phyloP scores from a whole-genome alignment of 2,888 invertebrate species.

The Andrena flavipes region DNA sequence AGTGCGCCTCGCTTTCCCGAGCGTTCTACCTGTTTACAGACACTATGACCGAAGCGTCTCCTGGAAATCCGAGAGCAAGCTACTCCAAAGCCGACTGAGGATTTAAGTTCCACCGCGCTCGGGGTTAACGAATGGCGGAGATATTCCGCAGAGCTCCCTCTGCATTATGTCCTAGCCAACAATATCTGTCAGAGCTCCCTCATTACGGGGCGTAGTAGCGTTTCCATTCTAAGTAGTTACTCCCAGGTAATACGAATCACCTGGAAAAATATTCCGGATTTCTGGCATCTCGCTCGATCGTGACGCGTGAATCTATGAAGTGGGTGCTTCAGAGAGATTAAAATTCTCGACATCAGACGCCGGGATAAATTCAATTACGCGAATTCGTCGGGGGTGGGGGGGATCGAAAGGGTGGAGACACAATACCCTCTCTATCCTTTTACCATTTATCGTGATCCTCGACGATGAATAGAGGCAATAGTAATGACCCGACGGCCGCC shows the following conservation, averaged over 20 bases:
- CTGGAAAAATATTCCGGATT: too few species aligned
- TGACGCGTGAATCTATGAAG: not conserved
- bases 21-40: slow-evolving; percentile 41
- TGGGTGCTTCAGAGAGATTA: not conserved
- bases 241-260: too few species aligned
- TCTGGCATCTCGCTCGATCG: not conserved
- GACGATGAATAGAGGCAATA: slow-evolving; percentile 14
- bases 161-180: too few species aligned
- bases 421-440: slow-evolving; percentile 19
- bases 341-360: too few species aligned
- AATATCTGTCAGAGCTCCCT: too few species aligned
- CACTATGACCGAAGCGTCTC: slow-evolving; percentile 38
- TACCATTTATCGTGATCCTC: slow-evolving; percentile 44
- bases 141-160: not conserved
- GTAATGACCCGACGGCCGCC: slow-evolving; percentile 16
- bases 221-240: not conserved
- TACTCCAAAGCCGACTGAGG: slow-evolving; percentile 18
- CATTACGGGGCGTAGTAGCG: not conserved
- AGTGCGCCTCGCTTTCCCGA: slow-evolving; percentile 16
- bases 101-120: slow-evolving; percentile 16
- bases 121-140: slow-evolving; percentile 35
- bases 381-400: slow-evolving; percentile 13
- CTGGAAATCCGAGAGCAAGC: slow-evolving; percentile 35
- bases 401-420: not conserved
- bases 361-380: slow-evolving; percentile 40